Percentiles rank a stretch among this genome's conserved stretches.
Conservation (phyloP, 2,797 vertebrate species). For the Euphonia xanthogaster region DNA sequence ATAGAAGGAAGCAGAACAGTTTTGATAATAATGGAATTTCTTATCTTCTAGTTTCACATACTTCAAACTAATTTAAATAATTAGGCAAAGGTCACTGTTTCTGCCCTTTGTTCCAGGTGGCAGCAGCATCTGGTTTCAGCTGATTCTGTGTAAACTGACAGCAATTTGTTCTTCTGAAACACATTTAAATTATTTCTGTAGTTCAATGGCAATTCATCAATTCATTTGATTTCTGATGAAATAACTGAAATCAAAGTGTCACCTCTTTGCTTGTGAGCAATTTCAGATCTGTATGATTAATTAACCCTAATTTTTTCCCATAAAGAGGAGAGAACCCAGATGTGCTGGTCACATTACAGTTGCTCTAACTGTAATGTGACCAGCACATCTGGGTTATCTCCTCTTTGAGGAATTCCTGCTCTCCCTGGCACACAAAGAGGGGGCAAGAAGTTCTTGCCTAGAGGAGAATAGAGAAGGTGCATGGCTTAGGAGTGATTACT, state of each 20-base stretch:
- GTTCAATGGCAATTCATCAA: background rate
- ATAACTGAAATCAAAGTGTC: background rate
- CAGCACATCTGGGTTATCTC: background rate
- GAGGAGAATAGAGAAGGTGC: background rate
- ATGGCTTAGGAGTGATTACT: rapidly evolving
- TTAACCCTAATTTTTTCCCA: background rate
- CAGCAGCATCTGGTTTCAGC: background rate
- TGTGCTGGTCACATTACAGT: background rate
- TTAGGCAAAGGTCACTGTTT: background rate
- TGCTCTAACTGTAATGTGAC: background rate
- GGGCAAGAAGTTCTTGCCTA: background rate
- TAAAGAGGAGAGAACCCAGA: background rate
- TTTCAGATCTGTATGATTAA: background rate
- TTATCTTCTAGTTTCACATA: background rate
- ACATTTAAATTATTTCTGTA: background rate
- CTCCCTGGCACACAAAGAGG: background rate
- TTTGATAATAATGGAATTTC: background rate
- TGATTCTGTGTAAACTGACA: background rate
- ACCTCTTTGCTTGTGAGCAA: background rate
- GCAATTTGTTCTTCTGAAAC: background rate
- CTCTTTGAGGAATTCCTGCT: background rate
- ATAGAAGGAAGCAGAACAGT: background rate
- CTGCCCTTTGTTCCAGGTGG: background rate
- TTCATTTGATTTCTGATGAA: background rate
- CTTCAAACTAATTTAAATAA: slow-evolving; percentile 1